These are phyloP conservation scores for Botia almorhae DNA, from an alignment of 2,797 vertebrate genomes.

Conservation along the genomic window DNA sequence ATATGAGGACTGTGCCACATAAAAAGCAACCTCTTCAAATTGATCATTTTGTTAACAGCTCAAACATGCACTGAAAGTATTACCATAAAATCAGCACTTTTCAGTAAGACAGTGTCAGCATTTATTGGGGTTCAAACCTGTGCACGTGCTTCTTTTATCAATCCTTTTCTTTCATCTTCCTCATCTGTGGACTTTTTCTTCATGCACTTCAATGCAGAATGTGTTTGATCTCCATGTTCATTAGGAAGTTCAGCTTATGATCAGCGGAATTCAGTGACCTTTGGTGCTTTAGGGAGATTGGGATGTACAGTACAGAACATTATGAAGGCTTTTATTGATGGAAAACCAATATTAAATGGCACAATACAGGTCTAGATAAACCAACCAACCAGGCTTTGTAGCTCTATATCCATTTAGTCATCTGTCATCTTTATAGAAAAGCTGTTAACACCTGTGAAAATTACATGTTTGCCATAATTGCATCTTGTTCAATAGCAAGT, in stretches of 20 bases:
- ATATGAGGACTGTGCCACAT: not conserved
- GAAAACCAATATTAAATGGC: not conserved
- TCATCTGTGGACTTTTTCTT: slow-evolving; percentile 36
- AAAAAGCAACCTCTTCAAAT: slow-evolving; percentile 21
- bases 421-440: not conserved
- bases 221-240: slow-evolving; percentile 52
- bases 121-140: slow-evolving; percentile 46
- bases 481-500: not conserved
- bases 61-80: slow-evolving; percentile 36
- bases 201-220: slow-evolving; percentile 40
- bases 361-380: not conserved
- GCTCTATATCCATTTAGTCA: not conserved
- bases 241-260: slow-evolving; percentile 19
- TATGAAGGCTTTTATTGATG: not conserved
- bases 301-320: slow-evolving; percentile 12
- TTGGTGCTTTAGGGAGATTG: not conserved
- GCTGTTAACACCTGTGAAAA: not conserved
- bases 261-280: slow-evolving; percentile 37
- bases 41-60: slow-evolving; percentile 43
- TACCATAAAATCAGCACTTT: slow-evolving; percentile 54
- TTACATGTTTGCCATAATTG: not conserved
- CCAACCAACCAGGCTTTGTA: not conserved
- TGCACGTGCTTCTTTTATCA: slow-evolving; percentile 41
- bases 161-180: slow-evolving; percentile 53
- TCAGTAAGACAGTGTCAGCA: slow-evolving; percentile 48